These are phyloP conservation scores for Pammene fasciana DNA, from an alignment of 2,888 invertebrate species.

Conservation along the genomic window DNA sequence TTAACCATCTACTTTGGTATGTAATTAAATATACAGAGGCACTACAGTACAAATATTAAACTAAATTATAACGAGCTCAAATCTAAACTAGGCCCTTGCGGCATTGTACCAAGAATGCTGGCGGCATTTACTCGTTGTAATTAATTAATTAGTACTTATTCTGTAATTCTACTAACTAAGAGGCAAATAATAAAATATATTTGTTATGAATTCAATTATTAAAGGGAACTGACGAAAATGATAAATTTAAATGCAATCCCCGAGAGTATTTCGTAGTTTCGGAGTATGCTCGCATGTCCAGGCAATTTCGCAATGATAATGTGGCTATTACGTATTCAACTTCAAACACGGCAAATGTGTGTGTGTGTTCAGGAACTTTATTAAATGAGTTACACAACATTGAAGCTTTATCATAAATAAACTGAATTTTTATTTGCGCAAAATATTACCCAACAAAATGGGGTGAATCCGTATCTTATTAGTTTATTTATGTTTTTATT, in stretches of 20 bases:
- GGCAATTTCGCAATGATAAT: slow-evolving; percentile 50
- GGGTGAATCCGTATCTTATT: background rate
- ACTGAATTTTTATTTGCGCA: background rate
- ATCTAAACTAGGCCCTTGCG: too few relatives aligned
- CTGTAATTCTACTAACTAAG: too few relatives aligned
- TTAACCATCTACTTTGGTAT: too few relatives aligned
- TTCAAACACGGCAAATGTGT: slow-evolving; percentile 30
- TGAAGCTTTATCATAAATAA: background rate
- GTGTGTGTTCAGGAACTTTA: slow-evolving; percentile 32
- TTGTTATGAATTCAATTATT: background rate
- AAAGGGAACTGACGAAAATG: slow-evolving; percentile 48
- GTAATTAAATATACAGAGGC: too few relatives aligned
- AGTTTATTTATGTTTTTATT: too few relatives aligned
- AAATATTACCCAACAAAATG: too few relatives aligned
- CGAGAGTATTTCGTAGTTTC: slow-evolving; percentile 51
- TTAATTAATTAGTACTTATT: too few relatives aligned
- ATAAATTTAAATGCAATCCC: slow-evolving; percentile 57
- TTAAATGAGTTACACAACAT: slow-evolving; percentile 15
- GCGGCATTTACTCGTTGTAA: too few relatives aligned
- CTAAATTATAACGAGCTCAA: too few relatives aligned
- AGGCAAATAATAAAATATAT: too few relatives aligned
- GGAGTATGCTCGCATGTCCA: slow-evolving; percentile 42
- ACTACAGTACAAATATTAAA: too few relatives aligned
- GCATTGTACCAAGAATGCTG: too few relatives aligned
- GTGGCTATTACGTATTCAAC: slow-evolving; percentile 45